phyloP scores from a whole-genome alignment of 2,888 invertebrate genomes.

The Craniophora ligustri region DNA sequence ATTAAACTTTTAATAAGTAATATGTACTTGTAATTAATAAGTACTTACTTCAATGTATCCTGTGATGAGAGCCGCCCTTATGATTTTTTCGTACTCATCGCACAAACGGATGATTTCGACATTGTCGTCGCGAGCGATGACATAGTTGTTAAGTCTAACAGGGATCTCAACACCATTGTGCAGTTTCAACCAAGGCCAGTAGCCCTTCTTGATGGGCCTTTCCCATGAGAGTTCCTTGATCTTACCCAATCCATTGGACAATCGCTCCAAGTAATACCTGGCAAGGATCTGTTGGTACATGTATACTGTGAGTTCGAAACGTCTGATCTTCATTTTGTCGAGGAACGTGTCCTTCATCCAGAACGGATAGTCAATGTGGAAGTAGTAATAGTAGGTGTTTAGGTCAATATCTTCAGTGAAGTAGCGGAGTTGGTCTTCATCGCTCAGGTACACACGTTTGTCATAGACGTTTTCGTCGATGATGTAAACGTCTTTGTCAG shows the following conservation, averaged over 20 bases:
- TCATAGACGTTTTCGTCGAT: slow-evolving; percentile 91
- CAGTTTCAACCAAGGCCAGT: slow-evolving; percentile 87
- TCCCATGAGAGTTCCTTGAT: slow-evolving; percentile 82
- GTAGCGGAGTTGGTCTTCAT: slow-evolving; percentile 89
- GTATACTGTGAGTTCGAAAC: slow-evolving; percentile 88
- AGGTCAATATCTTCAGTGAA: slow-evolving; percentile 91
- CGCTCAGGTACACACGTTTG: slow-evolving; percentile 83
- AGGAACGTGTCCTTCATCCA: slow-evolving; percentile 87
- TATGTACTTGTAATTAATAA: no score
- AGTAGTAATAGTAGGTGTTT: slow-evolving; percentile 90
- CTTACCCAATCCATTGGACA: slow-evolving; percentile 83
- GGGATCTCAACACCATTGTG: slow-evolving; percentile 88
- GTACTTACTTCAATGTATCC: slow-evolving; percentile 83
- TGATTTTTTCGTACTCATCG: slow-evolving; percentile 84
- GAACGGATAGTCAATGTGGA: slow-evolving; percentile 90
- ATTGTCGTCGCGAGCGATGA: slow-evolving; percentile 70
- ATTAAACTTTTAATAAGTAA: no score
- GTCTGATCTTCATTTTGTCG: slow-evolving; percentile 72
- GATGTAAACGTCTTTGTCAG: slow-evolving; percentile 86
- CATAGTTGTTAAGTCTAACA: slow-evolving; percentile 82
- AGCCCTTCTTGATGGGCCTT: slow-evolving; percentile 82
- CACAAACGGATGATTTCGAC: slow-evolving; percentile 67
- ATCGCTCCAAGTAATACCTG: slow-evolving; percentile 87
- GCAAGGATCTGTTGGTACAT: slow-evolving; percentile 91
- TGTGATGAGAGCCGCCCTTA: slow-evolving; percentile 88